Evolutionary conservation across 2,113 vertebrate genomes (phyloP).

Genomic region (Morone chrysops): DNA sequence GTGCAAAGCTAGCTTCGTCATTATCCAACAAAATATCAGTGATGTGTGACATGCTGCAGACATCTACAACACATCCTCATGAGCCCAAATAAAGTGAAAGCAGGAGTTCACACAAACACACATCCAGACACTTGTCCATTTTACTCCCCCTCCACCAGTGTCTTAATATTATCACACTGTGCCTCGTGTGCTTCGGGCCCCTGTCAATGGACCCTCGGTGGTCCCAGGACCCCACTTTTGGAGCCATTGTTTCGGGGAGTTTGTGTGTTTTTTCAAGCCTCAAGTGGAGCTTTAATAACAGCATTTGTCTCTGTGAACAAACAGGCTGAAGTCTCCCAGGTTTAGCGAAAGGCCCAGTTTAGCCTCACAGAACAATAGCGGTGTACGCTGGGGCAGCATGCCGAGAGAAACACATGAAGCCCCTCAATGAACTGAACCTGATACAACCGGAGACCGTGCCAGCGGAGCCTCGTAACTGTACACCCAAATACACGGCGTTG

Average conservation of each 20-base stretch:
- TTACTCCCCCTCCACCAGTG: not conserved
- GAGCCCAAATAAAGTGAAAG: not conserved
- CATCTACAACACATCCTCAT: not conserved
- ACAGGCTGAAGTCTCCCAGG: not conserved
- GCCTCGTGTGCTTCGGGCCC: not conserved
- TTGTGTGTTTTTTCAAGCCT: constrained; percentile 11
- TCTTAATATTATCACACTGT: not conserved
- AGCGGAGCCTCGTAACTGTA: not conserved
- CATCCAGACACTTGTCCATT: no score
- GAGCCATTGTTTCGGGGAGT: not conserved
- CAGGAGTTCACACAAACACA: no score
- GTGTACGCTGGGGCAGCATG: not conserved
- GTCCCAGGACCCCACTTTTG: not conserved
- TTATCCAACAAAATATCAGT: not conserved
- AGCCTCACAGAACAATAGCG: constrained; percentile 62
- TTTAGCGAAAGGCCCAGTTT: constrained; percentile 51
- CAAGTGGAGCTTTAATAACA: constrained; percentile 32
- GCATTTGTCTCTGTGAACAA: constrained; percentile 39
- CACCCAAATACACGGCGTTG: not conserved
- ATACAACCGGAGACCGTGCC: not conserved
- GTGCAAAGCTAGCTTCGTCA: not conserved
- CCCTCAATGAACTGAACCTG: constrained; percentile 4
- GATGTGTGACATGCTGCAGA: not conserved
- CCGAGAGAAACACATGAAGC: constrained; percentile 3
- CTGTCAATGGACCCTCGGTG: not conserved